phyloP scores from a whole-genome alignment of 2,113 vertebrate genomes.

The Spermophilus dauricus region DNA sequence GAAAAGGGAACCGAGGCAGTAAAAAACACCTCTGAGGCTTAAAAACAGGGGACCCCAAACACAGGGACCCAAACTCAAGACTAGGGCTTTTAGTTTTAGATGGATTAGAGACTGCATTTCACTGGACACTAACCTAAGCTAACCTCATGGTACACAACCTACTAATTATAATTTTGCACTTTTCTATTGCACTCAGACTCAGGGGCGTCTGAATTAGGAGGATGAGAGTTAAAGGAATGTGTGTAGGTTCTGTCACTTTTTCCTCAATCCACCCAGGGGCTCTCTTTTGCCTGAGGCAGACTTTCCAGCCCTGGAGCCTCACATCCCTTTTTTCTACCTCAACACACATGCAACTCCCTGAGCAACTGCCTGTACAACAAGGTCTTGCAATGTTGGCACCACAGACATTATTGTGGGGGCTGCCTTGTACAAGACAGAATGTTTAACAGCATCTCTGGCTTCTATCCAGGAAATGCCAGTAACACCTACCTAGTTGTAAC shows the following conservation, averaged over 20 bases:
- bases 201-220: constrained; percentile 60
- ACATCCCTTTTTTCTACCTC: fast-evolving
- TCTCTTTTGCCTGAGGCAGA: neutral
- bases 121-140: constrained; percentile 35
- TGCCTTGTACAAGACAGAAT: neutral
- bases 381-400: neutral
- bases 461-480: neutral
- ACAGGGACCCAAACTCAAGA: neutral
- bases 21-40: neutral
- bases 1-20: neutral
- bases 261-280: neutral
- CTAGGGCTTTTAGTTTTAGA: neutral
- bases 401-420: neutral
- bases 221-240: constrained; percentile 42
- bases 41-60: neutral
- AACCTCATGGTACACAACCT: neutral
- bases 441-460: neutral
- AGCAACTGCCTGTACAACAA: neutral
- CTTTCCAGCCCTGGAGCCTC: neutral
- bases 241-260: neutral
- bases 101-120: neutral
- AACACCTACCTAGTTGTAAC: neutral
- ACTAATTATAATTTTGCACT: constrained; percentile 16
- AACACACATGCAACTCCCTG: neutral
- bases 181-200: constrained; percentile 62